phyloP scores from a whole-genome alignment of 2,113 vertebrate genomes.

The Orthonyx spaldingii region DNA sequence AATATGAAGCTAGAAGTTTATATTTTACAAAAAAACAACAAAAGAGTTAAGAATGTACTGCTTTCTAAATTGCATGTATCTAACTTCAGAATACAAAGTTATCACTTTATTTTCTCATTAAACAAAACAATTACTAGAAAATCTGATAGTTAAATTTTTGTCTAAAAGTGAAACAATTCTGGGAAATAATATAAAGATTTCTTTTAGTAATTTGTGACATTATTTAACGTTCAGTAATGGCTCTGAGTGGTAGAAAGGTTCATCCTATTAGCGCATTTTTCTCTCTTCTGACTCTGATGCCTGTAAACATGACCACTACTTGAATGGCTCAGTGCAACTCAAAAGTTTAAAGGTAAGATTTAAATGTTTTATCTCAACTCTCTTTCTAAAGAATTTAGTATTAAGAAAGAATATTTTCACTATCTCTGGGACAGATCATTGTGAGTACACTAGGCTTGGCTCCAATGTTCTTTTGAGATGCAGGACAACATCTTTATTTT shows the following conservation, averaged over 20 bases:
- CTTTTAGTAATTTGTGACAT: background rate
- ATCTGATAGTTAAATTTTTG: background rate
- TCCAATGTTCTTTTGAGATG: background rate
- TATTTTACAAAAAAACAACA: background rate
- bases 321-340: background rate
- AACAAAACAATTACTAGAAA: background rate
- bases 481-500: background rate
- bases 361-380: background rate
- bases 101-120: background rate
- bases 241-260: background rate
- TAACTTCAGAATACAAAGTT: background rate
- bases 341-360: background rate
- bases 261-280: background rate
- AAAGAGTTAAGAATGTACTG: background rate
- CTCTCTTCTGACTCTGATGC: background rate
- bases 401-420: background rate
- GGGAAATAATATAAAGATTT: background rate
- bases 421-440: background rate
- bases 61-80: background rate
- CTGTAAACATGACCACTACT: background rate
- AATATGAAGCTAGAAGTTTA: background rate
- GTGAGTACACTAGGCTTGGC: background rate
- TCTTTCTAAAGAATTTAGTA: background rate
- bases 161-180: background rate
- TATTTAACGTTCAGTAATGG: background rate